Conservation (phyloP, 2,888 invertebrate species). For the Bibio marci region DNA sequence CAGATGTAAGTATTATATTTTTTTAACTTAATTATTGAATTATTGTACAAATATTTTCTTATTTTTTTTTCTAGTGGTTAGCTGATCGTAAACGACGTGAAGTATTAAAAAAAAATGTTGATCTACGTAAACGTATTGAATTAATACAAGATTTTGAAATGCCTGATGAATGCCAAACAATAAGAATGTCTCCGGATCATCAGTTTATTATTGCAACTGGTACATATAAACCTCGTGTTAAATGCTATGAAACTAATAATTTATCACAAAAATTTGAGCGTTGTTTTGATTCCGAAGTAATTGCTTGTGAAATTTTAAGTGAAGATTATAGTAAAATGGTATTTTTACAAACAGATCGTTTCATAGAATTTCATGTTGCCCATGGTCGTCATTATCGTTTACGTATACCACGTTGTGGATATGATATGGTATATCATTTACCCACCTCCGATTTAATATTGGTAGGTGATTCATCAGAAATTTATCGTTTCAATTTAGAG, state of each 20-base stretch:
- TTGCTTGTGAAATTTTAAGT: conserved; percentile 81
- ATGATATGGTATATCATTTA: conserved; percentile 81
- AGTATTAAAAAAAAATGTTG: conserved; percentile 74
- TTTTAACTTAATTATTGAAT: conserved; percentile 7
- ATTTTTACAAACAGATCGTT: conserved; percentile 73
- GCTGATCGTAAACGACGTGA: conserved; percentile 67
- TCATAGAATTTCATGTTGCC: conserved; percentile 89
- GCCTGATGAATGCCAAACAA: conserved; percentile 80
- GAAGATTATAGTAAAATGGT: conserved; percentile 89
- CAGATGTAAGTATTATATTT: conserved; percentile 56
- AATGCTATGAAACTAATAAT: conserved; percentile 93
- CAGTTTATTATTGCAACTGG: conserved; percentile 87
- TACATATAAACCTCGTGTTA: conserved; percentile 88
- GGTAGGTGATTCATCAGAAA: conserved; percentile 75
- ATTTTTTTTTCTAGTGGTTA: conserved; percentile 48
- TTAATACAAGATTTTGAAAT: conserved; percentile 98
- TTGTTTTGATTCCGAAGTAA: conserved; percentile 91
- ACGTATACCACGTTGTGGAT: conserved; percentile 86
- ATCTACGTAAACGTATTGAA: conserved; percentile 78
- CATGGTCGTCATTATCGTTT: conserved; percentile 81
- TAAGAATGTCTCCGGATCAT: conserved; percentile 77
- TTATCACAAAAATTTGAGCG: conserved; percentile 94
- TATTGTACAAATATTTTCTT: neutral
- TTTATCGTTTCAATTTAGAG: conserved; percentile 89
- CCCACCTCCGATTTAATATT: conserved; percentile 84